Percentiles rank a stretch among this genome's conserved stretches.
These are phyloP conservation scores for Mellivora capensis DNA, from an alignment of 2,113 vertebrate species.

Conservation along the genomic window DNA sequence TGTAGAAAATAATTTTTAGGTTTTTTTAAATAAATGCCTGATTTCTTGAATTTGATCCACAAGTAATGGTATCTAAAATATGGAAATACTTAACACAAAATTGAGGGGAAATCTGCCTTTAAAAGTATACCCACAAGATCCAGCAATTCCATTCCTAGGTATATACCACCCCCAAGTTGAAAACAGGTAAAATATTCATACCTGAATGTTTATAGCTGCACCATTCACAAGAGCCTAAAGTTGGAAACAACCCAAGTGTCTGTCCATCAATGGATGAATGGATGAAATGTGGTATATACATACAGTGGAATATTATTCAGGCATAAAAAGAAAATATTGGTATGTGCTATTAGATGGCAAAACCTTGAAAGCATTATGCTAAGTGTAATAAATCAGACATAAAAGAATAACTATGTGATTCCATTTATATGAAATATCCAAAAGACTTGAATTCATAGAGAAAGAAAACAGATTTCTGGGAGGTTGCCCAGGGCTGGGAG, in stretches of 20 bases:
- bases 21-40: neutral
- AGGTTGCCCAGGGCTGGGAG: neutral
- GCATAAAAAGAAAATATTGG: neutral
- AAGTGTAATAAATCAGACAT: neutral
- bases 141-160: neutral
- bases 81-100: neutral
- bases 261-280: neutral
- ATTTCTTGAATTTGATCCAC: neutral
- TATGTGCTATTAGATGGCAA: neutral
- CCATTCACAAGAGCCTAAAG: neutral
- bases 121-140: neutral
- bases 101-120: neutral
- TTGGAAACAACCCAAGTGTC: neutral
- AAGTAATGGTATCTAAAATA: neutral
- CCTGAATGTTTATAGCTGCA: neutral
- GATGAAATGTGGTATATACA: neutral
- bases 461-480: neutral
- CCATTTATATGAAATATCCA: neutral
- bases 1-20: neutral
- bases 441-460: neutral
- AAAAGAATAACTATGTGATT: neutral
- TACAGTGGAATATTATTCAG: neutral
- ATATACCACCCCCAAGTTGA: neutral
- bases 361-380: neutral
- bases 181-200: neutral